These are phyloP conservation scores for Apis dorsata DNA, from an alignment of 1,140 invertebrate species.

Conservation along the genomic window DNA sequence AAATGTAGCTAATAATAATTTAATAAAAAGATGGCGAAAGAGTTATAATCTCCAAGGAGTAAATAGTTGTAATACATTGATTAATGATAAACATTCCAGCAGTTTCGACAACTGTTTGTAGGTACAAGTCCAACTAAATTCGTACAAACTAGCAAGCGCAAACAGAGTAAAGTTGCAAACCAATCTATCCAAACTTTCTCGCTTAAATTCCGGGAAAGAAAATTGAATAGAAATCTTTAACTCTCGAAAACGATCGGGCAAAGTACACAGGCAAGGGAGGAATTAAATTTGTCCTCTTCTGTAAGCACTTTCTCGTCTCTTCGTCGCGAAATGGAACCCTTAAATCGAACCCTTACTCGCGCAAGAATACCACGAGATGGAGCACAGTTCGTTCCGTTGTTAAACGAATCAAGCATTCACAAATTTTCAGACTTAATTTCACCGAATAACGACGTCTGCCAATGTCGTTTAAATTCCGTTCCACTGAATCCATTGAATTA, in stretches of 20 bases:
- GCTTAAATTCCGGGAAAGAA: no score
- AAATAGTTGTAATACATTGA: no score
- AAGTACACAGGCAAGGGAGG: not conserved
- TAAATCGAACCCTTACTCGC: not conserved
- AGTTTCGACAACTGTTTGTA: no score
- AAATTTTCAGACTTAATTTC: constrained; percentile 2
- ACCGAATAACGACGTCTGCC: not conserved
- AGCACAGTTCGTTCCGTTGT: not conserved
- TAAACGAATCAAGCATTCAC: not conserved
- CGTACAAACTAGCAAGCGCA: no score
- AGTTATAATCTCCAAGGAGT: no score
- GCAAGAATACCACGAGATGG: not conserved
- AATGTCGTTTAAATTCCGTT: constrained; percentile 25
- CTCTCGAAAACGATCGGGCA: not conserved
- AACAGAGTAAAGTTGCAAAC: no score
- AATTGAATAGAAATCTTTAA: no score
- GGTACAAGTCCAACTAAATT: no score
- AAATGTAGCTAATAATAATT: no score
- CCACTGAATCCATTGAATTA: constrained; percentile 31
- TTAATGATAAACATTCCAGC: no score
- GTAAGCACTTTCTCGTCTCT: not conserved
- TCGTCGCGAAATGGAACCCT: not conserved
- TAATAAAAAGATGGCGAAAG: no score
- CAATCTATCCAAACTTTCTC: no score
- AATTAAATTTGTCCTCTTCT: not conserved